Conservation (phyloP, 2,888 invertebrate genomes). For the Lapara coniferarum region DNA sequence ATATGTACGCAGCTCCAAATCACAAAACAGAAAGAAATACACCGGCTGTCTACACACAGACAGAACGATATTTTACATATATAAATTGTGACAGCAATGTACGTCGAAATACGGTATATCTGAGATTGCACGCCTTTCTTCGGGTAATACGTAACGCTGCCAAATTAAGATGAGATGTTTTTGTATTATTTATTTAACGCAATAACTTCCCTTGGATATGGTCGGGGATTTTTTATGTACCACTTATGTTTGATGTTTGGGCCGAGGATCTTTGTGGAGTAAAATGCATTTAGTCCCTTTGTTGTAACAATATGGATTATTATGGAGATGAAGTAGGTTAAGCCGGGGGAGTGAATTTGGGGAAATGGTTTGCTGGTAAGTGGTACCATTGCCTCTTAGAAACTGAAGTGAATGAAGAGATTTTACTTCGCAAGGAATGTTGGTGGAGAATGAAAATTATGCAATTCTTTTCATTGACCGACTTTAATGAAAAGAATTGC, state of each 20-base stretch:
- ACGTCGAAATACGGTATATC: conserved; percentile 22
- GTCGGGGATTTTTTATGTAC: conserved; percentile 26
- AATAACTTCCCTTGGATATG: conserved; percentile 33
- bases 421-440: no score
- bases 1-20: neutral
- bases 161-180: conserved; percentile 51
- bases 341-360: neutral
- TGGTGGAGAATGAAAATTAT: no score
- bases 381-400: neutral
- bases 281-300: conserved; percentile 16
- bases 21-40: conserved; percentile 10
- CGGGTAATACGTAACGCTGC: conserved; percentile 33
- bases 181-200: conserved; percentile 54
- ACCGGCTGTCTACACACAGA: conserved; percentile 3
- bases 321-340: conserved; percentile 6
- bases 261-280: conserved; percentile 11
- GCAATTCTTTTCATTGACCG: no score
- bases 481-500: no score
- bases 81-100: conserved; percentile 25
- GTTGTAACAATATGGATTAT: conserved; percentile 4
- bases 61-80: conserved; percentile 20
- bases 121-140: conserved; percentile 24
- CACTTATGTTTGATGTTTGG: conserved; percentile 28
- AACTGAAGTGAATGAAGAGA: no score
- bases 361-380: neutral